Evolutionary conservation across 2,888 invertebrate species (phyloP).

Genomic region (Nomada lathburiana): DNA sequence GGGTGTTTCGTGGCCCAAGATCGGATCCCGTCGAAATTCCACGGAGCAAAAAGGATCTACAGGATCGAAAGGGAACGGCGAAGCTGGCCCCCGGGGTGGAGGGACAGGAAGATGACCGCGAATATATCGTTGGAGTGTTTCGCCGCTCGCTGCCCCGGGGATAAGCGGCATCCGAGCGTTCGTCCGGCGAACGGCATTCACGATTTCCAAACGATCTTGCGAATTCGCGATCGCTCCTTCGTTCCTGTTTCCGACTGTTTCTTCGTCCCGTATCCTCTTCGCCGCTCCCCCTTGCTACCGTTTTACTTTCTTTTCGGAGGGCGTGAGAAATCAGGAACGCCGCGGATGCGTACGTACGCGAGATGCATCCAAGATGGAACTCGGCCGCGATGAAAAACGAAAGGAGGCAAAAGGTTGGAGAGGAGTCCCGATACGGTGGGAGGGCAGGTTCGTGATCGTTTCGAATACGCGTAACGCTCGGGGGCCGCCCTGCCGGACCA

Average conservation of each 20-base stretch:
- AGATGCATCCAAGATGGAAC: constrained; percentile 50
- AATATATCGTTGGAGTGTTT: constrained; percentile 60
- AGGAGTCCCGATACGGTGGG: neutral
- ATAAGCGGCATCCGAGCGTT: constrained; percentile 54
- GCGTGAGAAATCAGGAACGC: constrained; percentile 11
- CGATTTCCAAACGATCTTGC: constrained; percentile 59
- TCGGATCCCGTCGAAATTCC: constrained; percentile 4
- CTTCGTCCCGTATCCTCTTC: neutral
- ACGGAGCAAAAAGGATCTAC: neutral
- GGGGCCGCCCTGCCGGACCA: constrained; percentile 40
- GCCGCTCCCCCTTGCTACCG: neutral
- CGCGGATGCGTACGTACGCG: neutral
- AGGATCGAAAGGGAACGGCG: neutral
- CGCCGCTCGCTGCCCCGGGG: constrained; percentile 50
- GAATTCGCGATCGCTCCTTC: constrained; percentile 46
- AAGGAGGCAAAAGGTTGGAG: neutral
- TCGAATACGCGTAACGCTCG: constrained; percentile 44
- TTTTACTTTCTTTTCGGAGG: constrained; percentile 20
- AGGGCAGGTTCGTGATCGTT: constrained; percentile 26
- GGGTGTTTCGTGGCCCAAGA: neutral
- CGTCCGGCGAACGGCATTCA: constrained; percentile 55
- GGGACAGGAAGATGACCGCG: constrained; percentile 28
- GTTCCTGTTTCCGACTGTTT: neutral
- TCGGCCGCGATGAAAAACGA: neutral
- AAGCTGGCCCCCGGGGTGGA: too few species aligned